Evolutionary conservation across 2,113 vertebrate species (phyloP).

Genomic region (Podarcis muralis): DNA sequence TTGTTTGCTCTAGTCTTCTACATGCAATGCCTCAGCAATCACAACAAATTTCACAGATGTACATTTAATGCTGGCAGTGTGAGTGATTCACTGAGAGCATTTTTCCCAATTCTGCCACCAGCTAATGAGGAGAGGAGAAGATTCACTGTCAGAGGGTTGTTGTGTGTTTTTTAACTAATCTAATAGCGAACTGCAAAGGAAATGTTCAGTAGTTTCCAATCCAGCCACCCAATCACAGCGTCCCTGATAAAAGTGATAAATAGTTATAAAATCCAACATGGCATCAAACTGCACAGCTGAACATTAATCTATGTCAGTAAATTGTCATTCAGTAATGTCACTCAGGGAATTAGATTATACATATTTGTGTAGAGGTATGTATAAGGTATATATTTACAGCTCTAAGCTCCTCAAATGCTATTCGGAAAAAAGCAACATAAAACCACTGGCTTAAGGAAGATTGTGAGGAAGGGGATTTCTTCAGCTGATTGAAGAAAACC

Average conservation of each 20-base stretch:
- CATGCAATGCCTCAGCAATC: background rate
- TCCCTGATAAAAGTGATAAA: conserved; percentile 19
- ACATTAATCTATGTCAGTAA: background rate
- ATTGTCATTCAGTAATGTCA: background rate
- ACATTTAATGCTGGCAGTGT: background rate
- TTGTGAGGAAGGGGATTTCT: background rate
- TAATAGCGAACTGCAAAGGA: background rate
- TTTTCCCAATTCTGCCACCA: background rate
- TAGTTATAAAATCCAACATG: background rate
- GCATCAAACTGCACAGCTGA: background rate
- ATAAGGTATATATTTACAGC: background rate
- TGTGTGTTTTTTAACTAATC: background rate
- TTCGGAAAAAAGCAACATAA: conserved; percentile 11
- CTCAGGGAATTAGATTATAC: conserved; percentile 27
- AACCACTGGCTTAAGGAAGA: conserved; percentile 20
- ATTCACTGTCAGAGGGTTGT: background rate
- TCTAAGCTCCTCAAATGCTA: background rate
- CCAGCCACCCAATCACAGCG: background rate
- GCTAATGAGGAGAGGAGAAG: conserved; percentile 6
- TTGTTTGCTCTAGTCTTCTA: background rate
- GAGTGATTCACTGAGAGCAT: background rate
- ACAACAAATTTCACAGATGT: background rate
- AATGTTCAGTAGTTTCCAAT: background rate
- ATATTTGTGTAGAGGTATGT: background rate
- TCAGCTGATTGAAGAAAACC: background rate